Evolutionary conservation across 2,888 invertebrate species (phyloP).

Genomic region (Cataglyphis livida): DNA sequence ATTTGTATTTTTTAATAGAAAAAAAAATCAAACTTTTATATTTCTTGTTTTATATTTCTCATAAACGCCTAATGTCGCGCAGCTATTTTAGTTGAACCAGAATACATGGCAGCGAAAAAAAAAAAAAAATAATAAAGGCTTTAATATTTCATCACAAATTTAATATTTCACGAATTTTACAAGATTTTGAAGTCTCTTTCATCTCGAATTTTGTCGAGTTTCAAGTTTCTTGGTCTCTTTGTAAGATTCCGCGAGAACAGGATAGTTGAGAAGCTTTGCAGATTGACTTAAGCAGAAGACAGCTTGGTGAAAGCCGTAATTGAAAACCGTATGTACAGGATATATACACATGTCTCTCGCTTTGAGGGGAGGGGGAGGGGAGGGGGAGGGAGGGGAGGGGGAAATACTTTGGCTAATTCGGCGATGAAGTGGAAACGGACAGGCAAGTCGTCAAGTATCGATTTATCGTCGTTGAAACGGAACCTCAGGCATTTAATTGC

Average conservation of each 20-base stretch:
- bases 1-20: background rate
- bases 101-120: background rate
- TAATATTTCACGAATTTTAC: background rate
- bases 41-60: background rate
- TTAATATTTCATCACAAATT: background rate
- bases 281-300: conserved; percentile 23
- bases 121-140: background rate
- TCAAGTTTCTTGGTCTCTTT: background rate
- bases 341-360: conserved; percentile 18
- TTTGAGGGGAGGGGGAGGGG: conserved; percentile 12
- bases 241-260: background rate
- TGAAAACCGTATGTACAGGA: conserved; percentile 31
- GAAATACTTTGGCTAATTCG: conserved; percentile 36
- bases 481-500: conserved; percentile 55
- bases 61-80: background rate
- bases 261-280: background rate
- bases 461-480: conserved; percentile 57
- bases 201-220: background rate
- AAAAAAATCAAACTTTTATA: no score
- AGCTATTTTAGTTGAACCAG: background rate
- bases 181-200: background rate
- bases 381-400: background rate
- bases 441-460: conserved; percentile 56
- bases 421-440: conserved; percentile 45
- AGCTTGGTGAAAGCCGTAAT: conserved; percentile 16